Base-by-base conservation (phyloP, 1,140 invertebrate genomes). In the Listronotus bonariensis region DNA sequence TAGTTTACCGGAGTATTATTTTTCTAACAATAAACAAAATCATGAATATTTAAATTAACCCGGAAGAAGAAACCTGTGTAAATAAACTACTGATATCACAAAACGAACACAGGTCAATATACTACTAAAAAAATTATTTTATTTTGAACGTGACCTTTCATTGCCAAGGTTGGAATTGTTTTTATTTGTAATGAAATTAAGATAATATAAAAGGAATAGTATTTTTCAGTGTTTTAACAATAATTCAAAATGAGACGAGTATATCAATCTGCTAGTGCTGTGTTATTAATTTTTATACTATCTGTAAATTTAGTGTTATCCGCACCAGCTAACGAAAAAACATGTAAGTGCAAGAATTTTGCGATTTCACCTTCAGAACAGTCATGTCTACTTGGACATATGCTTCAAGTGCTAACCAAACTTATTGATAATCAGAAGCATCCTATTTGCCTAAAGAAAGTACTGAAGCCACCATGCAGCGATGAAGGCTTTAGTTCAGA, bases 301-400 rank as follows among this genome's bases (percentile, higher is more conserved):
- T 45, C 31, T 1, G 3, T 52, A 6, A 38, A 41, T 49, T 42
- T 49, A 8, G 43, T 32, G 4, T 6, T 45, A 36, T 43, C 56
- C 7, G 67, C 67, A 2, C 67, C 67, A 17, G 38, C 65, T n/a
- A 43, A 45, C 31, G 49, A 55, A 34, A 54, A 56, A 12, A 38
- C 17, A 12, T 56, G 54, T 26, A 42, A 40, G 15, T 57, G 45
- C 14, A 62, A 58, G 7, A 42, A 55, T 9, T 26, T 60, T 20
- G 14, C 31, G n/a, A 57, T 65, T 8, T 54, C 36, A 17, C 69
- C 69, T 0, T 62, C 69, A 3, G 58, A 68, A 26, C 55, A 71
- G 15, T 68, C 69, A 2, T 71, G 69, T 41, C 26, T 68, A 14
- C 32, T 71, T 10, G 69, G 69, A 18, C 67, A 71, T 48, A 54